Evolutionary conservation across 2,113 vertebrate species (phyloP), one percentile per base, ranked within the genome.

Genomic region (Dicerorhinus sumatrensis): DNA sequence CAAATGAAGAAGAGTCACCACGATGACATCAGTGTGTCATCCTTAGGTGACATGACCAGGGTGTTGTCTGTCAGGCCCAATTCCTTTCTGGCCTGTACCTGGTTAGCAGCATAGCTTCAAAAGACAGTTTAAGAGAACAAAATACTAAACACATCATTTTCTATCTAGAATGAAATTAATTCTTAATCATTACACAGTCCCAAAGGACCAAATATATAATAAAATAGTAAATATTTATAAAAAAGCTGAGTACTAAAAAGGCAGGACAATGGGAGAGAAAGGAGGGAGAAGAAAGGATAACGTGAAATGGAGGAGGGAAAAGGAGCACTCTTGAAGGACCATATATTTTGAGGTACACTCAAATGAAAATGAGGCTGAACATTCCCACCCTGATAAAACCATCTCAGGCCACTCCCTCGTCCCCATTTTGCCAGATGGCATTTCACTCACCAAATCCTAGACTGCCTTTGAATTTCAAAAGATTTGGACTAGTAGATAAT

Each of bases 131-230:
- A 93, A 95, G 81, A 94, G 91, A 97, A 97, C 63, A 89, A 88
- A 94, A 97, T 93, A 88, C 80, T 93, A 95, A 97, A 96, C 72
- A 96, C 62, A 72, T 83, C 4, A 46, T 83, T 58, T 89, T 75
- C 77, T 31, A 91, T 83, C 93, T 91, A 97, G 73, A 97, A 91
- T 96, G 93, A 82, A 97, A 91, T 93, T 82, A 88, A 96, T 93
- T 96, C 83, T 73, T 91, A 93, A 96, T 83, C 87, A 95, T 96
- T 76, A 96, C 48, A 97, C 21, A 96, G 96, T 97, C 89, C 95
- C 79, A 97, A 97, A 73, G 93, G 95, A 98, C 93, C 77, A 96
- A 97, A 97, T 97, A 97, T n/a, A 98, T 93, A 97, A 96, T 96
- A 94, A 92, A 97, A 97, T 96, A 91, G 95, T 96, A 94, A 90